These are phyloP conservation scores for Ovis canadensis DNA, from an alignment of 2,113 vertebrate species.

Conservation along the genomic window DNA sequence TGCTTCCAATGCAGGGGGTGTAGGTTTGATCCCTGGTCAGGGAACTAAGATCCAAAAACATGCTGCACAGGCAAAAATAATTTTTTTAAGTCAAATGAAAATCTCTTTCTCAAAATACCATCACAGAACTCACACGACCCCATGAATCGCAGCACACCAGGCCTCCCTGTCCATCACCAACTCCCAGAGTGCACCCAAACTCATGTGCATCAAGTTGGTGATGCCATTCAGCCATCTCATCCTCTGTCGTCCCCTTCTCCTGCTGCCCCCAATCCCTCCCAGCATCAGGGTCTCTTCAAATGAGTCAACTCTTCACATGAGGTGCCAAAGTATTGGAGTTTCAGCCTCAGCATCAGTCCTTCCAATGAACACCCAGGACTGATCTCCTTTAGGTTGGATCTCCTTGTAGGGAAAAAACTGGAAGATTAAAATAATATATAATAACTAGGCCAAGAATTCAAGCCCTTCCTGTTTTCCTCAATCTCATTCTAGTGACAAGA, in stretches of 20 bases:
- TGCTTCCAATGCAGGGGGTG: not conserved
- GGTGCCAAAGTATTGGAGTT: not conserved
- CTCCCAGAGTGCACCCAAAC: not conserved
- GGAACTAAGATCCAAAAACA: too few species aligned
- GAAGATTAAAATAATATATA: not conserved
- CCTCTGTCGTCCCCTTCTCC: not conserved
- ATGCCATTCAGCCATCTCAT: not conserved
- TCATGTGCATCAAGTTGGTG: not conserved
- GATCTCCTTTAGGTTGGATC: not conserved
- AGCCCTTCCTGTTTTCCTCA: not conserved
- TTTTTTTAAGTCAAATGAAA: too few species aligned
- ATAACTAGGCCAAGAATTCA: not conserved
- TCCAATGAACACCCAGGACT: not conserved
- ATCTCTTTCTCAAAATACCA: too few species aligned
- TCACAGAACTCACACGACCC: too few species aligned
- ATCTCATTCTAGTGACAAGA: not conserved
- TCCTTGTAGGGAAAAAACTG: not conserved
- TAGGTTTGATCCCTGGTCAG: too few species aligned
- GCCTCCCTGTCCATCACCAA: not conserved
- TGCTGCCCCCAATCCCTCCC: not conserved
- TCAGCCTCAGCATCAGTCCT: not conserved
- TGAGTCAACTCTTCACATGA: not conserved
- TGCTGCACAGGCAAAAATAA: too few species aligned
- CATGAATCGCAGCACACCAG: not conserved
- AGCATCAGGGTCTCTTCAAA: not conserved